Evolutionary conservation across 2,888 invertebrate species (phyloP), one percentile per base, ranked within the genome.

Genomic region (Geotrupes spiniger): DNA sequence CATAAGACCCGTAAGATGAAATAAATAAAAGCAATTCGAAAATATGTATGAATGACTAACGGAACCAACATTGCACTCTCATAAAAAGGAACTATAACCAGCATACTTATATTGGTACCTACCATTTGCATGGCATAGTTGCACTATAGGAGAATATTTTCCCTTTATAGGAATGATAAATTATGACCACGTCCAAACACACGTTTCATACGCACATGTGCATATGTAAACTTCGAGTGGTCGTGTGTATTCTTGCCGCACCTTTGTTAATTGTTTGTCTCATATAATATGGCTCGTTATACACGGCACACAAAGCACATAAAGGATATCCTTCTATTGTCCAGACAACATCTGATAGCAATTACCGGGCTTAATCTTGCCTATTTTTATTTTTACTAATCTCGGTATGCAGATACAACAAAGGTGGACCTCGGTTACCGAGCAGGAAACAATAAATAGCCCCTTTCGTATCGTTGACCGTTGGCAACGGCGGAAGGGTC

Each of bases 401-500:
- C 64, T 63, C 61, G 58, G 60, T 56, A 57, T 60, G 58, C 58
- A 59, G 55, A 55, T 57, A 52, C 37, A 56, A 61, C 62, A 63
- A 62, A 61, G 60, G 62, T 63, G 62, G 61, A 61, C 60, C 60
- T 58, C 57, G 57, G 46, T 58, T 52, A 47, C 50, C 49, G 52
- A 52, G 55, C 63, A 62, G 63, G 62, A 64, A 64, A 63, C 62
- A 61, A 64, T 63, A 63, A 63, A 64, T 63, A 61, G 51, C 26
- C 56, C 61, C 56, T 56, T 53, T 59, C 57, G 36, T 49, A 46
- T 42, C 49, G 53, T 51, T 61, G 61, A 61, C 61, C 61, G 60
- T 56, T 54, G 50, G 48, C 37, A 51, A 51, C 45, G 46, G 46
- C 54, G 54, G 51, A 58, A 56, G 60, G 60, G 57, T 59, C 55